Conservation (phyloP, 2,113 vertebrate species). For the Ophthalmolycus amberensis region DNA sequence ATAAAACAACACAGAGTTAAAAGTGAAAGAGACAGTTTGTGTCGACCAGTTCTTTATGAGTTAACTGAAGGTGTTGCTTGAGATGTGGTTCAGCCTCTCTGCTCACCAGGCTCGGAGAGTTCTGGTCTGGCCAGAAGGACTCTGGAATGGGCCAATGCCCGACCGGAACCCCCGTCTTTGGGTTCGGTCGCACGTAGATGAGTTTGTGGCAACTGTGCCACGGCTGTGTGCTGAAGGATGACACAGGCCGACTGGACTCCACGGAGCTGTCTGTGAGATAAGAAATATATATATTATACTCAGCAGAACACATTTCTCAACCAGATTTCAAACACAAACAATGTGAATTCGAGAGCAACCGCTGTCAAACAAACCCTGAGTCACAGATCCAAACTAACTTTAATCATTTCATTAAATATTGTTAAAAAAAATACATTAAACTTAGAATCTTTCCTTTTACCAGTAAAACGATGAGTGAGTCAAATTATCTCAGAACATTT, state of each 20-base stretch:
- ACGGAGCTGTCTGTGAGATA: conserved; percentile 84
- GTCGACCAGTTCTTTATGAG: not conserved
- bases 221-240: conserved; percentile 85
- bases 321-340: not conserved
- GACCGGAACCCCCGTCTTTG: conserved; percentile 96
- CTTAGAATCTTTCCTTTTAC: not conserved
- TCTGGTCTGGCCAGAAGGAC: conserved; percentile 98
- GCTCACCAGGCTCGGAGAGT: conserved; percentile 94
- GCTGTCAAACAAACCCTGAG: not conserved
- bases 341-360: not conserved
- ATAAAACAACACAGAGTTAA: not conserved
- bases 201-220: conserved; percentile 99
- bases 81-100: not conserved
- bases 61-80: not conserved
- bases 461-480: not conserved
- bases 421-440: not conserved
- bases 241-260: conserved; percentile 82
- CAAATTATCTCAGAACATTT: not conserved
- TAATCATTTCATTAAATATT: not conserved
- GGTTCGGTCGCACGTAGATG: conserved; percentile 96
- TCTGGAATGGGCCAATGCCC: conserved; percentile 98
- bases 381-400: not conserved
- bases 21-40: not conserved
- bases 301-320: not conserved
- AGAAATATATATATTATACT: not conserved